phyloP scores from a whole-genome alignment of 2,113 vertebrate species.

The Ia io region DNA sequence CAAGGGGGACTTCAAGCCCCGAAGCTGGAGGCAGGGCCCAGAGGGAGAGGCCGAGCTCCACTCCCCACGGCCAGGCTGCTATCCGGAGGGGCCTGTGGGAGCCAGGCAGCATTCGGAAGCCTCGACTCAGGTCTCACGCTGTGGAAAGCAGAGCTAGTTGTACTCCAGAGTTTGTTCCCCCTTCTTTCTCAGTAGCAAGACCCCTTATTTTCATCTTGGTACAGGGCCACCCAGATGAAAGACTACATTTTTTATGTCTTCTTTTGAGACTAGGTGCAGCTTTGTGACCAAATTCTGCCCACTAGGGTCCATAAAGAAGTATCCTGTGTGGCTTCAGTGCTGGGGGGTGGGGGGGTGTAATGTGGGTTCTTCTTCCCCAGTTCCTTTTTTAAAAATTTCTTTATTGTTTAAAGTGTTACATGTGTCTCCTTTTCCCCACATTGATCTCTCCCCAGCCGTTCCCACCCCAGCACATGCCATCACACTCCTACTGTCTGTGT shows the following conservation, averaged over 20 bases:
- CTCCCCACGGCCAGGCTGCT: background rate
- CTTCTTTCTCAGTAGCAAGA: background rate
- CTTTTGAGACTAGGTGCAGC: background rate
- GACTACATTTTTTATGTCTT: background rate
- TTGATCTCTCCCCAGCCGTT: too few relatives aligned
- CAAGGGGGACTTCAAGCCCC: background rate
- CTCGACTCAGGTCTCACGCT: background rate
- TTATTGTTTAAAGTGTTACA: too few relatives aligned
- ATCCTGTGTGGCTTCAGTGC: background rate
- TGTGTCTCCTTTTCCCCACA: too few relatives aligned
- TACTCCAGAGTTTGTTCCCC: background rate
- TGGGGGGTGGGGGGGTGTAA: rapidly evolving
- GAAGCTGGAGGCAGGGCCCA: background rate
- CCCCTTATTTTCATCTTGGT: background rate
- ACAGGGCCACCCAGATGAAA: background rate
- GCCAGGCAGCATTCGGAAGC: background rate
- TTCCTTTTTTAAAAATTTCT: background rate
- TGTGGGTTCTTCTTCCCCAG: background rate
- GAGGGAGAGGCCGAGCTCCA: background rate
- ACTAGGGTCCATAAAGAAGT: background rate
- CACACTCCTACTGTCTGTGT: too few relatives aligned
- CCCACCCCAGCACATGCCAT: too few relatives aligned
- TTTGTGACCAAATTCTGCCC: background rate
- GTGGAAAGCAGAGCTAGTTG: background rate
- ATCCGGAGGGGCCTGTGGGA: background rate